Base-by-base conservation (phyloP, 92 coral and sea anemone species). In the Parazoanthus swiftii region DNA sequence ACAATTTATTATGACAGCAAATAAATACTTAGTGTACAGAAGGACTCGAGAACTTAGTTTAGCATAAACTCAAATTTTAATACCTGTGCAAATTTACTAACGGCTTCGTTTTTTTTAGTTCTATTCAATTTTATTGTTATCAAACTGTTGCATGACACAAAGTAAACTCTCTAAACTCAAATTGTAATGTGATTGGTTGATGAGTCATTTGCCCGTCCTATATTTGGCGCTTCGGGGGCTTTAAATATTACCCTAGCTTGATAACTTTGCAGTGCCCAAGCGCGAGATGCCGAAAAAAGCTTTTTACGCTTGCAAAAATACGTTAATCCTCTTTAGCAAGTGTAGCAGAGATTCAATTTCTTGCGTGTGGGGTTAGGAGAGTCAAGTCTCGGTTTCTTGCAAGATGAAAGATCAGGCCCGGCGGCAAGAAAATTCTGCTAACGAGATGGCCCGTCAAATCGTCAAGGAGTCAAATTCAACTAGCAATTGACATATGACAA, bases 401-500 rank as follows among this genome's bases (percentile, higher is more conserved):
- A 14, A 15, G 79, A 25, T 67, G 87, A 84, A 84, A 84, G 87
- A 71, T 84, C 87, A 84, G 7, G 68, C 87, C 87, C 78, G 14
- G 78, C 79, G 87, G 87, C 87, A 71, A 18, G 63, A 72, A 48
- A 84, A 14, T 50, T 37, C 56, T 71, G 79, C 87, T 84, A 84
- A 84, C 87, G 87, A 84, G 87, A 84, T 84, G 87, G 87, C 87
- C 23, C 87, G 78, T 84, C 87, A 84, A 71, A 54, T 71, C 43
- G 37, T 3, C 65, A 48, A 48, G 87, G 87, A 84, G 65, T 84
- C 87, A 84, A 44, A 84, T 84, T 84, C 79, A 44, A 84, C 77
- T 84, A 68, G 8, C 87, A 71, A 71, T 71, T 84, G 87, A 84
- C 79, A 84, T 74, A 84, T 84, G 87, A 84, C 87, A 84, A 84